Conservation (phyloP, 2,888 invertebrate species). For the Conistra vaccinii region DNA sequence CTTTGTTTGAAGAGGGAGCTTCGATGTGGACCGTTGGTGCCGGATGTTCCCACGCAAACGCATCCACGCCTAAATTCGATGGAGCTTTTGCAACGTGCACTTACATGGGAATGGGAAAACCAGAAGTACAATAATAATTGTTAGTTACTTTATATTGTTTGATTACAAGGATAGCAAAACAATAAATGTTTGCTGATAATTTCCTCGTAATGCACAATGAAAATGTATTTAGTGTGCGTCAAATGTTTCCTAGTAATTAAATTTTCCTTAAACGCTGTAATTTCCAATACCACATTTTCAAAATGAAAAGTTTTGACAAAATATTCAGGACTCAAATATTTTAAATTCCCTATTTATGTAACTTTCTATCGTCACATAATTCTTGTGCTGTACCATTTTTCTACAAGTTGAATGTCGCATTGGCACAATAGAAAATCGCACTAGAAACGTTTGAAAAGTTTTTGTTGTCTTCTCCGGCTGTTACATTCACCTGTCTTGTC, state of each 20-base stretch:
- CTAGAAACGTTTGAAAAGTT: slow-evolving; percentile 85
- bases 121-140: slow-evolving; percentile 6
- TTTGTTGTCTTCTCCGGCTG: slow-evolving; percentile 83
- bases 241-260: neutral
- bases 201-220: neutral
- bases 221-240: neutral
- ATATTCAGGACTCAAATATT: slow-evolving; percentile 5
- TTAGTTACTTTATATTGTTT: neutral
- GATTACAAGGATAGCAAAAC: neutral
- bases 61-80: slow-evolving; percentile 69
- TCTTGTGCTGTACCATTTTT: slow-evolving; percentile 69
- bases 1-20: slow-evolving; percentile 72
- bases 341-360: slow-evolving; percentile 23
- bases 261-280: neutral
- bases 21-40: slow-evolving; percentile 63
- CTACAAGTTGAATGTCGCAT: slow-evolving; percentile 70
- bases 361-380: slow-evolving; percentile 59
- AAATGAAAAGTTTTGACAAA: neutral
- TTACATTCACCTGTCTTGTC: slow-evolving; percentile 88
- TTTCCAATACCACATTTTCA: neutral
- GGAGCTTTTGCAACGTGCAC: slow-evolving; percentile 60
- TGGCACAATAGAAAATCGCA: slow-evolving; percentile 80
- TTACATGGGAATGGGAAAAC: slow-evolving; percentile 40
- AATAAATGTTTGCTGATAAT: neutral
- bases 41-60: slow-evolving; percentile 87